A percentile compares a stretch with the other conserved stretches of the same genome.
Evolutionary conservation across 2,888 invertebrate species (phyloP).

Genomic region (Conchocele bisecta): DNA sequence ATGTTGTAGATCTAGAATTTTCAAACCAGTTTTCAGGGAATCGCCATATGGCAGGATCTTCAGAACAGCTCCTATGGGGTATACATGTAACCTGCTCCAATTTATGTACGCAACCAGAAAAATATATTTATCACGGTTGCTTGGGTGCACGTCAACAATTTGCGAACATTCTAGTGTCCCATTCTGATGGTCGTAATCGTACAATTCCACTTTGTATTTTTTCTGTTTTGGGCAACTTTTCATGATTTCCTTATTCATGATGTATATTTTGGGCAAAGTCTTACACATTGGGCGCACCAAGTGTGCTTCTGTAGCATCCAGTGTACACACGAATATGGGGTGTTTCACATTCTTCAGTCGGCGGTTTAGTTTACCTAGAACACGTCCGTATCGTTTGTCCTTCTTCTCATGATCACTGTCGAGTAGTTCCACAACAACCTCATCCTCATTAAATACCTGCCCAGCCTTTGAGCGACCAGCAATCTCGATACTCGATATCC

Average conservation of each 20-base stretch:
- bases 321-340: conserved; percentile 62
- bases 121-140: conserved; percentile 53
- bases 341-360: conserved; percentile 43
- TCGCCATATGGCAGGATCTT: conserved; percentile 42
- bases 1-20: conserved; percentile 25
- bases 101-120: conserved; percentile 62
- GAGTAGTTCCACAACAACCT: conserved; percentile 61
- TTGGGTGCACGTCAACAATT: too few species aligned
- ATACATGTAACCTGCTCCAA: conserved; percentile 54
- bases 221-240: conserved; percentile 1
- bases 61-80: conserved; percentile 60
- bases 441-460: conserved; percentile 62
- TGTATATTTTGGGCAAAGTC: conserved; percentile 67
- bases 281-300: conserved; percentile 66
- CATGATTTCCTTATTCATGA: conserved; percentile 31
- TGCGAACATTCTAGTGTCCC: too few species aligned
- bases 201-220: conserved; percentile 49
- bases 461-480: conserved; percentile 62
- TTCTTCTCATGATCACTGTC: conserved; percentile 25
- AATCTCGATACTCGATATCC: conserved; percentile 56
- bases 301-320: conserved; percentile 59
- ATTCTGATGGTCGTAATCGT: conserved; percentile 62
- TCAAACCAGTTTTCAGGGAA: conserved; percentile 15
- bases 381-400: conserved; percentile 55
- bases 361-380: conserved; percentile 56